Conservation (phyloP, 2,113 vertebrate genomes). For the Sterrhoptilus dennistouni region DNA sequence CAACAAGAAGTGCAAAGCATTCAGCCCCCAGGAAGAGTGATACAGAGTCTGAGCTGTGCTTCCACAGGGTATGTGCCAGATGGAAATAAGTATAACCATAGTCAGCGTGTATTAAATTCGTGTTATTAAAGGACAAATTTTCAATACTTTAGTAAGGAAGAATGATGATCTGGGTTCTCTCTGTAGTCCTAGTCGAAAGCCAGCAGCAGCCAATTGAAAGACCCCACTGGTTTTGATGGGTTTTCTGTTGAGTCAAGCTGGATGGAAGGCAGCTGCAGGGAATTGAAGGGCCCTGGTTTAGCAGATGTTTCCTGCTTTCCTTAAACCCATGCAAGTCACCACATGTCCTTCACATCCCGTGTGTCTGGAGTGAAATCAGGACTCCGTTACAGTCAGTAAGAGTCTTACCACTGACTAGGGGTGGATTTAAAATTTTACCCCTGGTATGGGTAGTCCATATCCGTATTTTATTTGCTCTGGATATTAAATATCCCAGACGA, state of each 20-base stretch:
- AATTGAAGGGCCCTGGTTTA: background rate
- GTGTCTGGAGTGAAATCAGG: background rate
- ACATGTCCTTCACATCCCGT: background rate
- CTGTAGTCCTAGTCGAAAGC: background rate
- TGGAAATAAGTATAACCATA: slow-evolving; percentile 5
- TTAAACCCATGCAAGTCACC: background rate
- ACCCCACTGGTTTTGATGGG: background rate
- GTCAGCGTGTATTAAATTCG: background rate
- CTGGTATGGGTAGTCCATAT: background rate
- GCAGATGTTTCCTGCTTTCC: background rate
- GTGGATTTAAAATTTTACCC: background rate
- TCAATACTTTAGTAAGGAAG: background rate
- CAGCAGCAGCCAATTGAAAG: background rate
- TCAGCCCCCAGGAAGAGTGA: background rate
- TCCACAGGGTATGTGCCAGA: slow-evolving; percentile 10
- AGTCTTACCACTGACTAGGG: background rate
- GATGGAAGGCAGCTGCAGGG: background rate
- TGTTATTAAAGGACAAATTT: background rate
- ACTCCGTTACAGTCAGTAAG: too few relatives aligned
- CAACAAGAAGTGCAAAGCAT: slow-evolving; percentile 41
- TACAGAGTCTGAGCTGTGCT: background rate
- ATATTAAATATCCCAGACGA: background rate
- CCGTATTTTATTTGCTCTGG: background rate
- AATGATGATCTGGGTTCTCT: background rate
- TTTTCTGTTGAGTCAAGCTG: background rate